phyloP scores from a whole-genome alignment of 37 sponge, comb jelly and placozoan genomes.

The Corticium candelabrum region DNA sequence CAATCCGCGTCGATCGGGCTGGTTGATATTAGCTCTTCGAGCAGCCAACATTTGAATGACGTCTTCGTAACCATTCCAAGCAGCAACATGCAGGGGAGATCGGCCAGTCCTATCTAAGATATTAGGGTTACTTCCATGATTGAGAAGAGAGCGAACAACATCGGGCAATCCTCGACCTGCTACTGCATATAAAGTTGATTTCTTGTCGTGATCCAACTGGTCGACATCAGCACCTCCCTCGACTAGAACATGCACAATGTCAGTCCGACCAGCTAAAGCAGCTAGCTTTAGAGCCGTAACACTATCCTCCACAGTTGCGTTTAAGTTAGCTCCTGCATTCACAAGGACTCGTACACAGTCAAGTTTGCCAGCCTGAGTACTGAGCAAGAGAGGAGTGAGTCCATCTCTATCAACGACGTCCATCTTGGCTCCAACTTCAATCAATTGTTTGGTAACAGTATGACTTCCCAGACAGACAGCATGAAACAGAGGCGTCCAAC shows the following conservation, averaged over 20 bases:
- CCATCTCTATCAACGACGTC: not conserved
- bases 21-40: not conserved
- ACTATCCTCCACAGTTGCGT: not conserved
- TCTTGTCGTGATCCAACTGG: not conserved
- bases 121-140: not conserved
- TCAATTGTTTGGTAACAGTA: not conserved
- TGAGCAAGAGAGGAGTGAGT: not conserved
- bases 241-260: not conserved
- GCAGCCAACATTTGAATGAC: not conserved
- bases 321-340: not conserved
- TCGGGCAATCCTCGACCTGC: not conserved
- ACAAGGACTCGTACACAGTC: not conserved
- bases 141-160: not conserved
- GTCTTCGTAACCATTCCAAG: not conserved
- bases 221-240: not conserved
- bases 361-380: not conserved
- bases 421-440: not conserved
- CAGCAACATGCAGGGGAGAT: not conserved
- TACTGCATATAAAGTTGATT: not conserved
- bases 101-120: not conserved
- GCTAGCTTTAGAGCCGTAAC: not conserved
- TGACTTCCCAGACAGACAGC: not conserved
- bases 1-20: not conserved
- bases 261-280: not conserved
- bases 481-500: not conserved